phyloP scores from a whole-genome alignment of 2,113 vertebrate genomes.

The Henicopernis longicauda region DNA sequence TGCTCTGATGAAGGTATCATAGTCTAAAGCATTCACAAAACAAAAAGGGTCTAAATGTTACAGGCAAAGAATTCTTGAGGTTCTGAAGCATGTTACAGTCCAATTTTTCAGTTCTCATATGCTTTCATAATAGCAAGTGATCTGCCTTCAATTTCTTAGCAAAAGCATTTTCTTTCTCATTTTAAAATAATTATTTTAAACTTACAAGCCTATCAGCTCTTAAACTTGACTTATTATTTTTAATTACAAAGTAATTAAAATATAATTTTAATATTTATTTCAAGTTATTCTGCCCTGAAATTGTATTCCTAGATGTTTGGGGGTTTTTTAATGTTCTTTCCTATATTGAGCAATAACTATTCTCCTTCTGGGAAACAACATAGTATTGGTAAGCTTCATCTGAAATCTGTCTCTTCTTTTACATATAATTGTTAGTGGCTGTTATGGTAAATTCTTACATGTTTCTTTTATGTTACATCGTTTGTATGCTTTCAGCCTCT shows the following conservation, averaged over 20 bases:
- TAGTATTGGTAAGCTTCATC: not conserved
- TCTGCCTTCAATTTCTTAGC: not conserved
- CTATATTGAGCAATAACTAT: not conserved
- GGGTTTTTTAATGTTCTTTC: fast-evolving
- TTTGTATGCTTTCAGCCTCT: not conserved
- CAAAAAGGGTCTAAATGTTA: not conserved
- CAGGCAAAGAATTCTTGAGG: not conserved
- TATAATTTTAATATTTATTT: not conserved
- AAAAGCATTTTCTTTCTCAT: not conserved
- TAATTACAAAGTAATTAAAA: not conserved
- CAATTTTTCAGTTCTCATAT: not conserved
- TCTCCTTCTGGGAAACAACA: not conserved
- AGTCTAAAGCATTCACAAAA: not conserved
- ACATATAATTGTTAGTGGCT: not conserved
- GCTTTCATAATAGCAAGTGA: not conserved
- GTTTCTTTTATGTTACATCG: not conserved
- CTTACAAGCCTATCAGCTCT: not conserved
- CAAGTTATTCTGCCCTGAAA: not conserved
- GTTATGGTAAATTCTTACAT: not conserved
- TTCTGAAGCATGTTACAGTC: not conserved
- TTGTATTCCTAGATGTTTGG: not conserved
- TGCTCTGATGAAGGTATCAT: not conserved
- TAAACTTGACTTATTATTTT: not conserved
- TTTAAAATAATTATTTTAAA: not conserved
- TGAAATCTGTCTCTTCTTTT: not conserved